phyloP scores from a whole-genome alignment of 2,797 vertebrate species.

The Bovichtus diacanthus region DNA sequence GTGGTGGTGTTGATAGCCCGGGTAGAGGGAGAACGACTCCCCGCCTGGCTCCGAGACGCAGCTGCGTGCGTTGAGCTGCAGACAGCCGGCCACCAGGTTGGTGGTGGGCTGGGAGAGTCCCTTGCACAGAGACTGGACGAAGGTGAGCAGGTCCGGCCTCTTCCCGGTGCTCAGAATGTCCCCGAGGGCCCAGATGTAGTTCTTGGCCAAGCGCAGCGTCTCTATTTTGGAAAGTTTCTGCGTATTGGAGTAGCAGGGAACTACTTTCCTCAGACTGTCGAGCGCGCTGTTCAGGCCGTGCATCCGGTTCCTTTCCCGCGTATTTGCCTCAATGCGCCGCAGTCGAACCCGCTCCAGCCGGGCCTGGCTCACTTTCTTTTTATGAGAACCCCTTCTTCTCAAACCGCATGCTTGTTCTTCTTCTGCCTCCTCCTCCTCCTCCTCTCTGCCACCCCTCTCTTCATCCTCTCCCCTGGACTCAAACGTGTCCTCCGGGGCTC shows the following conservation, averaged over 20 bases:
- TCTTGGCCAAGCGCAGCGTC: slow-evolving; percentile 93
- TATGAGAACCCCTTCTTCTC: slow-evolving; percentile 88
- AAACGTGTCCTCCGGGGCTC: slow-evolving; percentile 77
- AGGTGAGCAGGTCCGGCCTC: slow-evolving; percentile 91
- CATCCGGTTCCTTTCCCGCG: slow-evolving; percentile 92
- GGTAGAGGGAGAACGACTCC: slow-evolving; percentile 87
- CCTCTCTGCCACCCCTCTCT: slow-evolving; percentile 85
- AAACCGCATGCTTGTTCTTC: slow-evolving; percentile 86
- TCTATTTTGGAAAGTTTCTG: slow-evolving; percentile 96
- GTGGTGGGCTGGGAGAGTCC: slow-evolving; percentile 94
- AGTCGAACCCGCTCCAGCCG: slow-evolving; percentile 91
- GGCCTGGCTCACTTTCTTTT: slow-evolving; percentile 91
- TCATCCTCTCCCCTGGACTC: slow-evolving; percentile 81
- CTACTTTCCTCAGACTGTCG: slow-evolving; percentile 93
- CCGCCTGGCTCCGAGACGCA: slow-evolving; percentile 88
- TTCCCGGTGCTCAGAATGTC: slow-evolving; percentile 93
- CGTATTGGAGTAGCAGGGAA: slow-evolving; percentile 95
- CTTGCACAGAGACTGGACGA: slow-evolving; percentile 93
- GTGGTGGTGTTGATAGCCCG: slow-evolving; percentile 86
- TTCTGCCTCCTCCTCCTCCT: slow-evolving; percentile 11
- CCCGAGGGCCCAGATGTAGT: slow-evolving; percentile 95
- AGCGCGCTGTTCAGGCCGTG: slow-evolving; percentile 92
- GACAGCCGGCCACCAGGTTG: slow-evolving; percentile 93
- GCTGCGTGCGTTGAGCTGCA: slow-evolving; percentile 92
- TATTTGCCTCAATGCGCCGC: slow-evolving; percentile 92